Conservation (phyloP, 2,113 vertebrate genomes). For the Lamprologus lemairii region DNA sequence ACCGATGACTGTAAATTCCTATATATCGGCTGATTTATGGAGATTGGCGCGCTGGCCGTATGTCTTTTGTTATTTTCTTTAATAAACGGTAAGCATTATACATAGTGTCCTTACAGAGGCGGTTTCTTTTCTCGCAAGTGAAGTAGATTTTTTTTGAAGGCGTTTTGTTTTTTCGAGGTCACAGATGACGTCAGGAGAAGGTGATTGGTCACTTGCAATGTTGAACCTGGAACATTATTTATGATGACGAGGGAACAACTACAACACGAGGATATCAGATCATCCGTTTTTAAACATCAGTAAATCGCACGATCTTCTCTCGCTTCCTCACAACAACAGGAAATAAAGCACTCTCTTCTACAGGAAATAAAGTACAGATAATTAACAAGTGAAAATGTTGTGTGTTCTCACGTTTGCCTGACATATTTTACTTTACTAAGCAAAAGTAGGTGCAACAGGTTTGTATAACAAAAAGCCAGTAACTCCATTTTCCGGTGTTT, state of each 20-base stretch:
- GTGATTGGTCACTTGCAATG: no score
- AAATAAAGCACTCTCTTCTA: neutral
- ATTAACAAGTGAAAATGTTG: neutral
- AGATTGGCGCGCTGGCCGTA: rapidly evolving
- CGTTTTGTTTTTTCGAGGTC: no score
- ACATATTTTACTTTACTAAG: neutral
- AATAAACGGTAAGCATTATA: no score
- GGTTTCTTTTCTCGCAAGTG: no score
- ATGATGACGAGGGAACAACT: no score
- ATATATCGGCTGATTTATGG: neutral
- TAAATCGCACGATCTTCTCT: neutral
- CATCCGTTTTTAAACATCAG: neutral
- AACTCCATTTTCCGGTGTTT: neutral
- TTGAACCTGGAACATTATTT: no score
- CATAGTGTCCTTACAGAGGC: no score
- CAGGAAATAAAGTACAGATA: neutral
- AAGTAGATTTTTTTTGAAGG: no score
- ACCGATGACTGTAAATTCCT: neutral
- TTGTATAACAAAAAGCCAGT: neutral
- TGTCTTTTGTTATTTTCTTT: neutral
- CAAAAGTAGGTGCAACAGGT: neutral
- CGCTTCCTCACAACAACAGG: neutral
- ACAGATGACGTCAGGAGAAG: no score
- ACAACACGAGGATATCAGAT: no score
- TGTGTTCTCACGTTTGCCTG: neutral